phyloP scores from a whole-genome alignment of 1,140 invertebrate species.

The Drosophila ananassae region DNA sequence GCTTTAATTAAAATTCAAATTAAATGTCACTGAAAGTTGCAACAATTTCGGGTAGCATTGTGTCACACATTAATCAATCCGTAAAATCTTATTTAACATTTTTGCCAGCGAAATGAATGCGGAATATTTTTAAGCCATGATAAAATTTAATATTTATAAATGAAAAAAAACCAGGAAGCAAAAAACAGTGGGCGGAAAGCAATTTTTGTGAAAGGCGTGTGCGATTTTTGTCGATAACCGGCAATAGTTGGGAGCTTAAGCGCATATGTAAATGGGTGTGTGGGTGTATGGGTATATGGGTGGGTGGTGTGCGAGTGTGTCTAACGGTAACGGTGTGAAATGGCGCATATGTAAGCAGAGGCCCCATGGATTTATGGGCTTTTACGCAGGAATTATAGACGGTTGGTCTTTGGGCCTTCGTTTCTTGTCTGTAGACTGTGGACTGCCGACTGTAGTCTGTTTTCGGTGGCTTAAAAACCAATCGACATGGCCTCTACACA shows the following conservation, averaged over 20 bases:
- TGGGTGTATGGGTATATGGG: conserved; percentile 12
- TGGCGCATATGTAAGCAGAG: conserved; percentile 79
- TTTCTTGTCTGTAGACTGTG: conserved; percentile 47
- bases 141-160: conserved; percentile 68
- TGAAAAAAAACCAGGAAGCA: conserved; percentile 9
- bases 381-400: conserved; percentile 80
- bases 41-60: conserved; percentile 10
- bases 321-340: conserved; percentile 80
- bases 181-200: conserved; percentile 55
- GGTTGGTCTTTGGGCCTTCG: conserved; percentile 59
- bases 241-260: conserved; percentile 50
- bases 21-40: conserved; percentile 22
- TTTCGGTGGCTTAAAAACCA: conserved; percentile 71
- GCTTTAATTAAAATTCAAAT: conserved; percentile 51
- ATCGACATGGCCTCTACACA: conserved; percentile 50
- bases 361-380: conserved; percentile 72
- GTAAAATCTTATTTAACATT: conserved; percentile 43
- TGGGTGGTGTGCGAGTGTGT: conserved; percentile 19
- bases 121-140: conserved; percentile 24
- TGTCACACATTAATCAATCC: conserved; percentile 39
- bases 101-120: conserved; percentile 2
- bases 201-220: conserved; percentile 74
- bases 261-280: conserved; percentile 31
- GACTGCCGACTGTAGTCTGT: conserved; percentile 45
- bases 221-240: conserved; percentile 71